phyloP scores from a whole-genome alignment of 2,113 vertebrate genomes.

The Galemys pyrenaicus region DNA sequence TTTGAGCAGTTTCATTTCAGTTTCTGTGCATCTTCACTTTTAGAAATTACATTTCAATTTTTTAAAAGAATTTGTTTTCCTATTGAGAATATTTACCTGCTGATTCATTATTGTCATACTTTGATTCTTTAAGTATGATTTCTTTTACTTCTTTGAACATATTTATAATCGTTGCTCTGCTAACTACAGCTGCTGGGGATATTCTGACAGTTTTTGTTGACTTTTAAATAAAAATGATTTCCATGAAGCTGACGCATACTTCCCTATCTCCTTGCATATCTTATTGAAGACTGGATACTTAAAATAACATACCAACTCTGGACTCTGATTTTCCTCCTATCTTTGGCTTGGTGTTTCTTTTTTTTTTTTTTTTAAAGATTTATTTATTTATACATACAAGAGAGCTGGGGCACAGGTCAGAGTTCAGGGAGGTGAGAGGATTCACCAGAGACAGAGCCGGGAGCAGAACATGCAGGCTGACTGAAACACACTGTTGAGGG shows the following conservation, averaged over 20 bases:
- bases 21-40: no score
- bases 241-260: neutral
- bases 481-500: no score
- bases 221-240: neutral
- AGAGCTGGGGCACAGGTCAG: no score
- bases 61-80: no score
- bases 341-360: neutral
- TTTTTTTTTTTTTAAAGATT: no score
- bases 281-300: neutral
- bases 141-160: neutral
- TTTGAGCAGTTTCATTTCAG: no score
- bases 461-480: no score
- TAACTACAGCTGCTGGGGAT: neutral
- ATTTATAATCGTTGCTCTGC: neutral
- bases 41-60: no score
- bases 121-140: constrained; percentile 29
- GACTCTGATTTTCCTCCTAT: neutral
- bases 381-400: no score
- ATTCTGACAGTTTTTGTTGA: neutral
- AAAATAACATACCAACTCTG: neutral
- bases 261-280: neutral
- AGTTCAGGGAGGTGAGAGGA: no score
- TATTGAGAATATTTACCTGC: neutral
- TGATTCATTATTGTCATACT: neutral
- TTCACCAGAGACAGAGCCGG: no score